Evolutionary conservation across 1,140 invertebrate genomes (phyloP).

Genomic region (Zaprionus camerounensis): DNA sequence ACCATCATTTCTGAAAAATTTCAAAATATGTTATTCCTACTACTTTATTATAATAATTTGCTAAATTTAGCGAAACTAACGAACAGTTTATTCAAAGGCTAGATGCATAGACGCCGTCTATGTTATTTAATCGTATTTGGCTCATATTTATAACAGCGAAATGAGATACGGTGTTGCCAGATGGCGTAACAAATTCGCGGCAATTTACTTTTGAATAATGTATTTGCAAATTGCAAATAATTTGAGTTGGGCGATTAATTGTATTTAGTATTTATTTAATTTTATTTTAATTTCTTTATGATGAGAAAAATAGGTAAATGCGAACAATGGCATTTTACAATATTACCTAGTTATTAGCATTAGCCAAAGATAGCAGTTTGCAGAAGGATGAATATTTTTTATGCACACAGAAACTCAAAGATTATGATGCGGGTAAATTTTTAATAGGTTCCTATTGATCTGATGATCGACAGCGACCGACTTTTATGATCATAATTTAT

Average conservation of each 20-base stretch:
- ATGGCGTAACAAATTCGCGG: background rate
- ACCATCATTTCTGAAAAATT: background rate
- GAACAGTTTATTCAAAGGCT: too few species aligned
- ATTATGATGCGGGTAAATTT: conserved; percentile 35
- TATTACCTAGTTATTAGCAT: background rate
- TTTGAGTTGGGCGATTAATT: background rate
- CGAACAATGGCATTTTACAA: background rate
- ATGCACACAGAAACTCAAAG: background rate
- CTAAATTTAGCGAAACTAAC: background rate
- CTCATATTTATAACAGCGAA: background rate
- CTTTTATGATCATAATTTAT: conserved; percentile 33
- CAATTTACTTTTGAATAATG: too few species aligned
- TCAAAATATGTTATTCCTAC: background rate
- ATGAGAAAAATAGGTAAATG: background rate
- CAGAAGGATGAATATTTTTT: background rate
- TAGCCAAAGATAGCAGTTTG: background rate
- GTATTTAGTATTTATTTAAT: too few species aligned
- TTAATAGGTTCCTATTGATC: conserved; percentile 65
- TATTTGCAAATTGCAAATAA: background rate
- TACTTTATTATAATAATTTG: background rate
- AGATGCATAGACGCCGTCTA: too few species aligned
- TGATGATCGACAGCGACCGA: conserved; percentile 1
- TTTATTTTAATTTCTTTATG: too few species aligned
- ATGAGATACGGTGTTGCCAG: conserved; percentile 10
- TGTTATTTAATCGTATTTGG: too few species aligned